Percentiles rank a stretch among this genome's conserved stretches.
Evolutionary conservation across 2,113 vertebrate genomes (phyloP).

Genomic region (Speoplatyrhinus poulsoni): DNA sequence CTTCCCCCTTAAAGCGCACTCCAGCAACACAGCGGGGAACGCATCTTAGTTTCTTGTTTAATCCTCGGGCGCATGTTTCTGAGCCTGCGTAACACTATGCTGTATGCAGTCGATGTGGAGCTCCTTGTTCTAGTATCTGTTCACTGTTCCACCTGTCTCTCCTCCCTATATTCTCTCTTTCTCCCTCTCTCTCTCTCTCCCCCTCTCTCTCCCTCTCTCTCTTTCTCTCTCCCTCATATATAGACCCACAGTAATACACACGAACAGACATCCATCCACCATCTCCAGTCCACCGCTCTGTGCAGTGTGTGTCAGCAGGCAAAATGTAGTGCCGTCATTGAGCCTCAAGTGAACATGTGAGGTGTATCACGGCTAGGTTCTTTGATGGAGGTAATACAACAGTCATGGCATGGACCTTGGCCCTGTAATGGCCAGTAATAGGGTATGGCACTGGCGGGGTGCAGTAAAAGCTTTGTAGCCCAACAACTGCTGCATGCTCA

Average conservation of each 20-base stretch:
- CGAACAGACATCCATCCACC: conserved; percentile 23
- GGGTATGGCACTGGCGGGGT: conserved; percentile 7
- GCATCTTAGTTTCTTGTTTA: conserved; percentile 49
- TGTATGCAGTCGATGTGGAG: conserved; percentile 10
- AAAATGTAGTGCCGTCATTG: conserved; percentile 62
- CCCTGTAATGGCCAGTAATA: conserved; percentile 51
- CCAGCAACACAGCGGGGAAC: conserved; percentile 37
- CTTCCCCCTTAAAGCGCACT: conserved; percentile 28
- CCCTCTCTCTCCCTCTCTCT: not conserved
- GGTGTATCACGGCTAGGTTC: conserved; percentile 54
- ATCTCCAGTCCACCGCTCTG: conserved; percentile 26
- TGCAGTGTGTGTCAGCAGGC: conserved; percentile 40
- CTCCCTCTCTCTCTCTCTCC: not conserved
- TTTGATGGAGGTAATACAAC: conserved; percentile 65
- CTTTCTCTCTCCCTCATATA: not conserved
- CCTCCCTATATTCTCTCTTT: conserved; percentile 1
- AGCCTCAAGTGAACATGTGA: conserved; percentile 50
- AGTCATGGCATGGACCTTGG: conserved; percentile 66
- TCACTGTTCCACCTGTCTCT: conserved; percentile 14
- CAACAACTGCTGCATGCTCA: conserved; percentile 25
- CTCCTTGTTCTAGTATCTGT: conserved; percentile 13
- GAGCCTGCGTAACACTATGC: conserved; percentile 34
- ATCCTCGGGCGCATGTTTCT: conserved; percentile 55
- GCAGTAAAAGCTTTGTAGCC: conserved; percentile 58
- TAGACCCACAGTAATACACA: conserved; percentile 10